A percentile compares a stretch with the other conserved stretches of the same genome.
These are phyloP conservation scores for Myiopsitta monachus DNA, from an alignment of 2,113 vertebrate species.

Conservation along the genomic window DNA sequence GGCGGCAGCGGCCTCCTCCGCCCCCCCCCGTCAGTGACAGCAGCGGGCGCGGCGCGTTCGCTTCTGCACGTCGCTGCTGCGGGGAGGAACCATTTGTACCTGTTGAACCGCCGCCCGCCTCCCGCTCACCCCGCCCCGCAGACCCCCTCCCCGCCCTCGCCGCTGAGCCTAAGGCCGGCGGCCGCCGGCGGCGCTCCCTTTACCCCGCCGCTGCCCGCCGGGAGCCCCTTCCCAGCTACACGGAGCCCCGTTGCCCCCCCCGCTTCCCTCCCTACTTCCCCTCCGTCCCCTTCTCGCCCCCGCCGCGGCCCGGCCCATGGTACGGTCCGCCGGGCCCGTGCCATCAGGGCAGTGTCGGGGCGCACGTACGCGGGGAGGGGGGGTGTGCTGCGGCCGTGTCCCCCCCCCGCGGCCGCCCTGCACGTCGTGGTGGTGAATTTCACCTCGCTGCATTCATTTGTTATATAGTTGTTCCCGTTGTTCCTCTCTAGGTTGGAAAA, in stretches of 20 bases:
- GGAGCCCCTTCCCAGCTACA: neutral
- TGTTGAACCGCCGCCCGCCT: too few relatives aligned
- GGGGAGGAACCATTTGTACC: too few relatives aligned
- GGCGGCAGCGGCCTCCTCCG: too few relatives aligned
- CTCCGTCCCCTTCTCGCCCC: neutral
- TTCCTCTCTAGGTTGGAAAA: neutral
- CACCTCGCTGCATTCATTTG: neutral
- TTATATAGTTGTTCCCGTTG: neutral
- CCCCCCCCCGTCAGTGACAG: too few relatives aligned
- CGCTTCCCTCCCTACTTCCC: neutral
- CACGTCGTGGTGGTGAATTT: too few relatives aligned
- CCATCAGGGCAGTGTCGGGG: slow-evolving; percentile 85
- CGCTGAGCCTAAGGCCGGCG: neutral
- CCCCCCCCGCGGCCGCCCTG: neutral
- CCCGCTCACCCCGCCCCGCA: too few relatives aligned
- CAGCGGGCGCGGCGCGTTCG: too few relatives aligned
- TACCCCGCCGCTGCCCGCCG: neutral
- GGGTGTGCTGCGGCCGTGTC: neutral
- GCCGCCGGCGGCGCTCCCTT: neutral
- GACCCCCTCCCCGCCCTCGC: neutral
- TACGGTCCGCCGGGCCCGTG: slow-evolving; percentile 75
- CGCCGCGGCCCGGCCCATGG: neutral
- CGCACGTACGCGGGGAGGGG: slow-evolving; percentile 78
- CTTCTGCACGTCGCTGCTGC: too few relatives aligned
- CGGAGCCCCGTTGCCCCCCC: neutral